Base-by-base conservation (phyloP, 2,113 vertebrate genomes). In the Corythornis vintsioides region DNA sequence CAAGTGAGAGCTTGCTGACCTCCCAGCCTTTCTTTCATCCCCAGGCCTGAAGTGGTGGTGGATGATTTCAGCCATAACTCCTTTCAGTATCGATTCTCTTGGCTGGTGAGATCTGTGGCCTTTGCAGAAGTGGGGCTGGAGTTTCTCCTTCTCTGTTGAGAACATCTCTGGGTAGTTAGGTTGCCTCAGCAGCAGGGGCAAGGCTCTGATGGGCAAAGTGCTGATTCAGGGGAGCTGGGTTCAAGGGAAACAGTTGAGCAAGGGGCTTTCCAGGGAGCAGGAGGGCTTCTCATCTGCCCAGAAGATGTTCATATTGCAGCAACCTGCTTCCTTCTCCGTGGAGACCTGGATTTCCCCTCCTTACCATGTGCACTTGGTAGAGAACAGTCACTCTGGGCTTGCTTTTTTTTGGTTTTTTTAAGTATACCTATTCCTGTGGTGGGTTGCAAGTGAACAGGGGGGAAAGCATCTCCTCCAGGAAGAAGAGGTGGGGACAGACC, bases 271-370 rank as follows among this genome's bases (percentile, higher is more conserved):
- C 92, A 33, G 28, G n/a, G 43, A 15, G 42, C 0, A 4, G 33
- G 40, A 42, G 78, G 25, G 24, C 71, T 65, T 35, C 47, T 89
- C 31, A 6, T 64, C 48, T 70, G 71, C n/a, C 52, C 11, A 14
- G 0, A 35, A 81, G 71, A 45, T 18, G 16, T 33, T 70, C 1
- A 3, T 60, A 9, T 31, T 31, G 52, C 75, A 67, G 69, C 17
- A 1, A 14, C 0, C 1, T 38, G 29, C 61, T 96, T 96, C 94
- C 92, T 81, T 91, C 57, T 91, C 6, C 3, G 60, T 65, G 67
- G 15, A 20, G 75, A 48, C 26, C 21, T 91, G 95, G 92, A 38
- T 91, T 96, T 96, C 89, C 96, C 95, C 94, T 92, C 84, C 67
- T 74, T 48, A 65, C 78, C 16, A 0, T 31, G 29, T 78, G 74